These are phyloP conservation scores for Platyura marginata DNA, from an alignment of 1,140 invertebrate genomes.

Conservation along the genomic window DNA sequence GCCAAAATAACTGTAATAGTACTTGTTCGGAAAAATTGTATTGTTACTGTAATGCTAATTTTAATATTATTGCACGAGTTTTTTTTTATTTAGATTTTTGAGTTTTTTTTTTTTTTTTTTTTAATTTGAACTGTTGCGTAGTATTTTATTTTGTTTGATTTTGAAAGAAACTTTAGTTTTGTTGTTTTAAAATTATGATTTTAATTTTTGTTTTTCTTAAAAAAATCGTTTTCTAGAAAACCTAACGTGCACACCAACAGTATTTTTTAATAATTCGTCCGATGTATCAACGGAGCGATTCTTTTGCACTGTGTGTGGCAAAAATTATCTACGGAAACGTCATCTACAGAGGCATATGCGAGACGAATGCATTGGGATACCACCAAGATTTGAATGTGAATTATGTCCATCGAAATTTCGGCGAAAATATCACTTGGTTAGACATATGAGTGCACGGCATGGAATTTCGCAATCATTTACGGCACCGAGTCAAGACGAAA, in stretches of 20 bases:
- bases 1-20: too few relatives aligned
- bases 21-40: too few relatives aligned
- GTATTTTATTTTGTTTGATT: too few relatives aligned
- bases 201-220: not conserved
- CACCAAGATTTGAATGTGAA: conserved; percentile 44
- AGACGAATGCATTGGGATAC: conserved; percentile 44
- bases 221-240: not conserved
- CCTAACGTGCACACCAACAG: conserved; percentile 1
- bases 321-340: conserved; percentile 44
- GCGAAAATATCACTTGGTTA: conserved; percentile 37
- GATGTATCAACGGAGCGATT: conserved; percentile 25
- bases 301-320: conserved; percentile 36
- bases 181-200: conserved; percentile 4
- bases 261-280: not conserved
- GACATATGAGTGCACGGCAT: conserved; percentile 32
- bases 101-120: too few relatives aligned
- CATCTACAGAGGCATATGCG: conserved; percentile 41
- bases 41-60: too few relatives aligned
- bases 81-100: too few relatives aligned
- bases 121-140: too few relatives aligned
- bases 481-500: conserved; percentile 4
- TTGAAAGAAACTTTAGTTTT: not conserved
- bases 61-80: too few relatives aligned
- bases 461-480: too few relatives aligned
- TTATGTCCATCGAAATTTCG: conserved; percentile 36